Base-by-base conservation (phyloP, 2,888 invertebrate species). In the Brachyptera risi region DNA sequence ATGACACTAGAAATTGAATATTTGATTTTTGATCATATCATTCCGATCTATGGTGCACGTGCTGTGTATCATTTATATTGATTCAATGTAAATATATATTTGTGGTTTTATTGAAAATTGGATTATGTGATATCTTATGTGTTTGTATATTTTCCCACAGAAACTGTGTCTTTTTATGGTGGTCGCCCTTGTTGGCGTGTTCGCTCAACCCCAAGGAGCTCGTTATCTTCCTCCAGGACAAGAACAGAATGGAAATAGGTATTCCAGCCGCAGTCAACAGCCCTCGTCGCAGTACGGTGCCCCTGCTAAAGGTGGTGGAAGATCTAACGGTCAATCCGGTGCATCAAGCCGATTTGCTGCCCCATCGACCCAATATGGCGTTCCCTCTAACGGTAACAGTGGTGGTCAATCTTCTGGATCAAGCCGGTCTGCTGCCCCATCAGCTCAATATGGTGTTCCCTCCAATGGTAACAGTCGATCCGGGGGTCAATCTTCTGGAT, bases 161-260 rank as follows among this genome's bases (percentile, higher is more conserved):
- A 47, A 47, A 21, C 23, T 21, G 47, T 47, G 47, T n/a, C 23
- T 47, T 24, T 2, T 47, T n/a, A n/a, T 47, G 47, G 47, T 24
- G 3, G 47, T 47, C 47, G 23, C 24, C 47, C n/a, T 21, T n/a
- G 47, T 24, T 3, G 47, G 23, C 9, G 47, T 47, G 5, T 47
- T 47, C 47, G 47, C 47, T 4, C 21, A 47, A 24, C 47, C 47
- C 4, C 47, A 21, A 9, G n/a, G n/a, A 9, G n/a, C 23, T 13
- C 47, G 47, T n/a, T 47, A 47, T 21, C 47, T 47, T 2, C 23
- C 47, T 21, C 47, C 47, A 3, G 47, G 47, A 2, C 47, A 47
- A n/a, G 47, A 24, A 2, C 47, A 47, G 24, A 31, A 31, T 11
- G 31, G 31, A 5, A 31, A 31, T 11, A 11, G 31, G 11, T 31